Conservation (phyloP, 2,113 vertebrate species). For the Chionodraco myersi region DNA sequence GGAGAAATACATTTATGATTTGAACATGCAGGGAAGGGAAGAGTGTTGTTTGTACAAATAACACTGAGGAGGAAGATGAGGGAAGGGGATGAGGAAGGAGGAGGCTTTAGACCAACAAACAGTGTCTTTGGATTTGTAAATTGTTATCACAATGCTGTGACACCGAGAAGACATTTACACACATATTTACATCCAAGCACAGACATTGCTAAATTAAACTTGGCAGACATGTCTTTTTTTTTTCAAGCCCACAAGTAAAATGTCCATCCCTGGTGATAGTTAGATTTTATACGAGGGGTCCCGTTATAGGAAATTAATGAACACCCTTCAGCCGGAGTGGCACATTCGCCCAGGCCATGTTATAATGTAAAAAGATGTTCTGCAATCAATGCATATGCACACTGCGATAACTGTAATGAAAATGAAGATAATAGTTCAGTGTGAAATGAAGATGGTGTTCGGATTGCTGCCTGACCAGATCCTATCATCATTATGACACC, state of each 20-base stretch:
- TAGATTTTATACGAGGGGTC: slow-evolving; percentile 35
- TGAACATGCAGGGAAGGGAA: slow-evolving; percentile 30
- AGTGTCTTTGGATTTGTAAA: slow-evolving; percentile 36
- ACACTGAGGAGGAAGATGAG: background rate
- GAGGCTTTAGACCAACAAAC: slow-evolving; percentile 2
- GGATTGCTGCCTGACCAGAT: slow-evolving; percentile 64
- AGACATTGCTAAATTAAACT: slow-evolving; percentile 40
- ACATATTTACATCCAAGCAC: slow-evolving; percentile 30
- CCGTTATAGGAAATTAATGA: slow-evolving; percentile 52
- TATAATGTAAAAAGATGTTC: slow-evolving; percentile 64
- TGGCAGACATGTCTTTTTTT: slow-evolving; percentile 12
- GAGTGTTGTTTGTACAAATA: slow-evolving; percentile 44
- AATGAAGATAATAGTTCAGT: slow-evolving; percentile 69
- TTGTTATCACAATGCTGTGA: slow-evolving; percentile 45
- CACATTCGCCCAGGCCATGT: slow-evolving; percentile 40
- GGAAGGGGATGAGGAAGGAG: background rate
- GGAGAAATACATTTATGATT: slow-evolving; percentile 7
- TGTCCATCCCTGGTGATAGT: slow-evolving; percentile 25
- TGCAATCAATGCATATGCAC: slow-evolving; percentile 65
- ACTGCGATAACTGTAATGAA: slow-evolving; percentile 72
- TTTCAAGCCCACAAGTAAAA: slow-evolving; percentile 26
- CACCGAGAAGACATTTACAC: slow-evolving; percentile 24
- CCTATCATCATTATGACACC: slow-evolving; percentile 74
- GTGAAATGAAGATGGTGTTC: slow-evolving; percentile 64
- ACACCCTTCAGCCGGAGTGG: slow-evolving; percentile 39